phyloP scores from a whole-genome alignment of 2,113 vertebrate species.

The Hiodon alosoides region DNA sequence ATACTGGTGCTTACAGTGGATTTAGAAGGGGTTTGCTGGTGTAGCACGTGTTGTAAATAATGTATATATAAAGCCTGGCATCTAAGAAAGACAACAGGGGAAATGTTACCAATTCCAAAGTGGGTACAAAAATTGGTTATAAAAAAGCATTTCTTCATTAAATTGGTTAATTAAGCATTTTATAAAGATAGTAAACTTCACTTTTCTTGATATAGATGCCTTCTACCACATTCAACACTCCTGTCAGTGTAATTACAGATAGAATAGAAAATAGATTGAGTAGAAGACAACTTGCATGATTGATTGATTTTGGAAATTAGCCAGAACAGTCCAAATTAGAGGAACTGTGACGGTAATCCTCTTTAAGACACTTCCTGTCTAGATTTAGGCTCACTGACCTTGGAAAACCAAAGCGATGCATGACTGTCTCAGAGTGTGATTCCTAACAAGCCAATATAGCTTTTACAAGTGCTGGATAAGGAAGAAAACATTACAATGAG shows the following conservation, averaged over 20 bases:
- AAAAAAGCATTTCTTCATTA: too few species aligned
- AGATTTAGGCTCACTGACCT: conserved; percentile 14
- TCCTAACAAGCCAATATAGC: conserved; percentile 41
- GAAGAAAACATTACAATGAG: conserved; percentile 45
- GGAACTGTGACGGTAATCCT: conserved; percentile 13
- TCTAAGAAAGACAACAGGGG: background rate
- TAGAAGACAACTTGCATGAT: background rate
- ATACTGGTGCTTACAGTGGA: conserved; percentile 13
- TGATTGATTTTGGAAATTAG: background rate
- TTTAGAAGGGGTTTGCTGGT: background rate
- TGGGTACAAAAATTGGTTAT: background rate
- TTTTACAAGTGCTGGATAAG: conserved; percentile 47
- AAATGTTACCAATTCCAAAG: background rate
- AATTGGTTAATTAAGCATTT: too few species aligned
- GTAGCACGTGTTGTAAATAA: conserved; percentile 6
- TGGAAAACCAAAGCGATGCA: conserved; percentile 39
- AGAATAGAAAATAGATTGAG: background rate
- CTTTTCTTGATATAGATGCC: background rate
- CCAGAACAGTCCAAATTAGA: conserved; percentile 11
- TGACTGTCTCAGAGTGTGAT: conserved; percentile 31
- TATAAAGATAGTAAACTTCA: too few species aligned
- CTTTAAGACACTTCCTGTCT: conserved; percentile 17
- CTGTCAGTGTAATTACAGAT: background rate
- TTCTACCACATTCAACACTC: background rate
- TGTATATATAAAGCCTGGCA: conserved; percentile 11